Percentiles rank a stretch among this genome's conserved stretches.
Conservation (phyloP, 2,113 vertebrate species). For the Bungarus multicinctus region DNA sequence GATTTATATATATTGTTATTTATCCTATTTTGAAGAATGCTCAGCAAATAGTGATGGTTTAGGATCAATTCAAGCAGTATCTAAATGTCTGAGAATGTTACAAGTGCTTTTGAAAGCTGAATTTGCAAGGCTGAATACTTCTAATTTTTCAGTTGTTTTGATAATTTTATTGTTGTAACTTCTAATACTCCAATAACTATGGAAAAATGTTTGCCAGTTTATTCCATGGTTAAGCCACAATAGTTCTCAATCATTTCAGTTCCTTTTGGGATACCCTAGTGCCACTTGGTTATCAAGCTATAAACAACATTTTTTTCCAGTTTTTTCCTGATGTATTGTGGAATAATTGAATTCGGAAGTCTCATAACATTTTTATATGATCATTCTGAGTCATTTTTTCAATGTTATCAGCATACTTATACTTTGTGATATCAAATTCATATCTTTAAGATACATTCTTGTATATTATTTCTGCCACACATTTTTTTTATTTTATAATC, state of each 20-base stretch:
- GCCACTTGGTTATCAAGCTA: background rate
- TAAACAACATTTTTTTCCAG: background rate
- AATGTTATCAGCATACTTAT: background rate
- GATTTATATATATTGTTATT: background rate
- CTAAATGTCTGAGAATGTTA: background rate
- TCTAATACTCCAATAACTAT: background rate
- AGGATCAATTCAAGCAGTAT: background rate
- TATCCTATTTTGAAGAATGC: background rate
- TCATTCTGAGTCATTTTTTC: background rate
- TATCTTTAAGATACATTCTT: background rate
- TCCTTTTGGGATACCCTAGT: background rate
- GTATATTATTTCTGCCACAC: background rate
- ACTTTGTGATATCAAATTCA: background rate
- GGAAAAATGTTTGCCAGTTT: background rate
- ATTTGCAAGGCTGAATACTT: background rate
- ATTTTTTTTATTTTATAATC: background rate
- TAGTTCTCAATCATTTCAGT: background rate
- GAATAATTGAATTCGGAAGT: background rate
- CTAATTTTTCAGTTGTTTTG: background rate
- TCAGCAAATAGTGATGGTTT: background rate
- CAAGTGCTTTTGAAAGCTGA: background rate
- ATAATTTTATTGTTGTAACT: background rate
- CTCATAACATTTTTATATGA: background rate
- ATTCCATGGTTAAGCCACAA: background rate
- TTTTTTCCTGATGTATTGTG: background rate